A percentile compares a stretch with the other conserved stretches of the same genome.
These are phyloP conservation scores for Grus americana DNA, from an alignment of 2,113 vertebrate genomes.

Conservation along the genomic window DNA sequence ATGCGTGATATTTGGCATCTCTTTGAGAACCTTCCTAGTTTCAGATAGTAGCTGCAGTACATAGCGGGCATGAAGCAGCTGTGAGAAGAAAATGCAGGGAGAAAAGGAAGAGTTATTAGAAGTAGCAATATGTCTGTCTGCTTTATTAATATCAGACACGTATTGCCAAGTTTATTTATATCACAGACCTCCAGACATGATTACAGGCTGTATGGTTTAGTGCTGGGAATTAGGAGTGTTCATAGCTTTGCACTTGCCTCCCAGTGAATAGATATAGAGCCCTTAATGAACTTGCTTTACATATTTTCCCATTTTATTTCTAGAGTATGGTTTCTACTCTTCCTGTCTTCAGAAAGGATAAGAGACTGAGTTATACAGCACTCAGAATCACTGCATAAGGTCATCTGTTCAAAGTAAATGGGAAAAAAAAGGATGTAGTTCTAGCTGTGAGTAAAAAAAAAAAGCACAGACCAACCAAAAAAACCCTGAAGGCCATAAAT, in stretches of 20 bases:
- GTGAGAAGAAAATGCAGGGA: neutral
- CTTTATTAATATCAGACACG: neutral
- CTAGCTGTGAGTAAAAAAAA: neutral
- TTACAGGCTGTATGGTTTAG: neutral
- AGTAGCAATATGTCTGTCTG: neutral
- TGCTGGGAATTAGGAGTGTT: neutral
- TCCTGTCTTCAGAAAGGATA: neutral
- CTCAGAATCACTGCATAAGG: neutral
- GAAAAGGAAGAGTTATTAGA: neutral
- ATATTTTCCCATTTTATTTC: neutral
- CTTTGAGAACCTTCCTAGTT: slow-evolving; percentile 86
- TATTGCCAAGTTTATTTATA: neutral
- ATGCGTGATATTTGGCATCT: slow-evolving; percentile 89
- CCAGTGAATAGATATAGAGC: fast-evolving
- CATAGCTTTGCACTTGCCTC: neutral
- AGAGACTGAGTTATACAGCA: neutral
- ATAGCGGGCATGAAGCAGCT: slow-evolving; percentile 91
- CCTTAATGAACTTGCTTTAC: neutral
- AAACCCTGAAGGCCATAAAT: fast-evolving
- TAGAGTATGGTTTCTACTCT: neutral
- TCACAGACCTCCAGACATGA: neutral
- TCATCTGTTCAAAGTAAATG: neutral
- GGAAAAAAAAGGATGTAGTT: neutral
- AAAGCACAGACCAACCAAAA: neutral
- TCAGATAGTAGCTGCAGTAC: slow-evolving; percentile 88